phyloP scores from a whole-genome alignment of 2,888 invertebrate genomes.

The Allygus modestus region DNA sequence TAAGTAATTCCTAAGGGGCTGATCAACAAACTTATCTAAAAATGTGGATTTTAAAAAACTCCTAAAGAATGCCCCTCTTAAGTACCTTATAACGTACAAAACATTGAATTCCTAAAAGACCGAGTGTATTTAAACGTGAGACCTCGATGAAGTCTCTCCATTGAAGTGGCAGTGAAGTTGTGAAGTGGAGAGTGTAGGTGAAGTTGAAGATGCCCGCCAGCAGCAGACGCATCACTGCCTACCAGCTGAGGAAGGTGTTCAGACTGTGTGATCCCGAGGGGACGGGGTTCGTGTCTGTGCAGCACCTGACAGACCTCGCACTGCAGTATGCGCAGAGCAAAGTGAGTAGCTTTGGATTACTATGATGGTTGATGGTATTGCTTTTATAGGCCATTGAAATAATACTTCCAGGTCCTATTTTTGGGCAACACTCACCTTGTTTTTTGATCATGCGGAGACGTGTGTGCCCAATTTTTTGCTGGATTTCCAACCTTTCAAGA shows the following conservation, averaged over 20 bases:
- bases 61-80: too few relatives aligned
- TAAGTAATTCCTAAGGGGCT: too few relatives aligned
- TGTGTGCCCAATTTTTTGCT: too few relatives aligned
- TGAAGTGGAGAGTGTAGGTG: neutral
- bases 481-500: too few relatives aligned
- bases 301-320: slow-evolving; percentile 73
- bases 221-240: slow-evolving; percentile 44
- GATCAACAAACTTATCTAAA: too few relatives aligned
- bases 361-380: slow-evolving; percentile 30
- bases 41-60: too few relatives aligned
- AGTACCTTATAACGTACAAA: too few relatives aligned
- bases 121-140: too few relatives aligned
- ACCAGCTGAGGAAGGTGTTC: slow-evolving; percentile 73
- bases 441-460: neutral
- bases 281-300: slow-evolving; percentile 72
- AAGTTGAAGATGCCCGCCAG: slow-evolving; percentile 13
- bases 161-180: slow-evolving; percentile 12
- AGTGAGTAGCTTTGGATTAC: too few relatives aligned
- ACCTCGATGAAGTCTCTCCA: too few relatives aligned
- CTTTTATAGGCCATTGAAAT: slow-evolving; percentile 18
- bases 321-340: slow-evolving; percentile 71
- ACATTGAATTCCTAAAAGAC: too few relatives aligned
- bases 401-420: neutral
- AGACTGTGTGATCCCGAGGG: slow-evolving; percentile 73
- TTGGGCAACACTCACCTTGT: too few relatives aligned